A percentile compares a stretch with the other conserved stretches of the same genome.
phyloP scores from a whole-genome alignment of 2,888 invertebrate genomes.

The Morinoia aosen region DNA sequence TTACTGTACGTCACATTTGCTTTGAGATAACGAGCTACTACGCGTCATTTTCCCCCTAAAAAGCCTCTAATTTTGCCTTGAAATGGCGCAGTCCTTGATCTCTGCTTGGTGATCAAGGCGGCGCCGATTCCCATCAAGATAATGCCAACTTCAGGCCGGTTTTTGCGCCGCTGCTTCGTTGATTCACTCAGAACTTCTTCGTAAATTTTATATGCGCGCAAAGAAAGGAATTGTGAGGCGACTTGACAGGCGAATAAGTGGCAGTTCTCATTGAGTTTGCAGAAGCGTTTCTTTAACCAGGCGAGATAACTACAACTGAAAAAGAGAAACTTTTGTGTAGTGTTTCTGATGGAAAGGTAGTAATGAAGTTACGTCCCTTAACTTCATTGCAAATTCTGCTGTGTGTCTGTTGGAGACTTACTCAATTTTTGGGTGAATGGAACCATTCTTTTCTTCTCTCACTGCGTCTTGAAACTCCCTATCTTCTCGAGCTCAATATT shows the following conservation, averaged over 20 bases:
- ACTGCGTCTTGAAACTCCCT: background rate
- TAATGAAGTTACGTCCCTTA: background rate
- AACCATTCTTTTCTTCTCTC: background rate
- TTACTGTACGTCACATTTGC: background rate
- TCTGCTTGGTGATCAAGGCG: background rate
- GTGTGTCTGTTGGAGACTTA: background rate
- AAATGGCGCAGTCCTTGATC: slow-evolving; percentile 16
- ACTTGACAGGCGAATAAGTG: slow-evolving; percentile 14
- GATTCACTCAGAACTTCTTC: slow-evolving; percentile 12
- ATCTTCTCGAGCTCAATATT: background rate
- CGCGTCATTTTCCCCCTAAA: background rate
- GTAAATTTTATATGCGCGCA: background rate
- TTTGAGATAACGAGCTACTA: background rate
- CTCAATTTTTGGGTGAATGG: background rate
- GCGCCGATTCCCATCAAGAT: background rate
- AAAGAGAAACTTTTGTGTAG: background rate
- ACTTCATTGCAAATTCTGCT: background rate
- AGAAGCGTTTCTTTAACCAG: background rate
- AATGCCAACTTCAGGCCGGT: background rate
- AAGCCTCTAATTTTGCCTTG: background rate
- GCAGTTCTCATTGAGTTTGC: slow-evolving; percentile 1
- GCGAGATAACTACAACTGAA: background rate
- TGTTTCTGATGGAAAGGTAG: background rate
- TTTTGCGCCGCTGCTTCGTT: background rate
- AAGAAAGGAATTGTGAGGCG: slow-evolving; percentile 1